These are phyloP conservation scores for Bombycilla garrulus DNA, from an alignment of 2,113 vertebrate species.

Conservation along the genomic window DNA sequence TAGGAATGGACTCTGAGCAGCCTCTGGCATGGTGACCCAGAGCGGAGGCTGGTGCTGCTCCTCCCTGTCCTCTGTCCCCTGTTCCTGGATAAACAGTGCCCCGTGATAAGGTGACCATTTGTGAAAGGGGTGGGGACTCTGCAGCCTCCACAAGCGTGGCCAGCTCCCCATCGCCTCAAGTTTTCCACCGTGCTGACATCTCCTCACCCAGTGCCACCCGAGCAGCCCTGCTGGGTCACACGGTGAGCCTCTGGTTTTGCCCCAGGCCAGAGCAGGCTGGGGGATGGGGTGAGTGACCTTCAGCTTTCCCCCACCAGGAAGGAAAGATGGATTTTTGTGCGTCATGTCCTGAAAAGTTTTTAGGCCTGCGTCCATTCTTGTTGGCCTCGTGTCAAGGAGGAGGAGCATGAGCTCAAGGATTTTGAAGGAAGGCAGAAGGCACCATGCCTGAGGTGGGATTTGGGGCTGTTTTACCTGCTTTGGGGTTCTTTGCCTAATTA, in stretches of 20 bases:
- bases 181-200: not conserved
- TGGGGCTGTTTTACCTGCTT: not conserved
- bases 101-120: slow-evolving; percentile 20
- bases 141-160: not conserved
- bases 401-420: not conserved
- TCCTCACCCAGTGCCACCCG: not conserved
- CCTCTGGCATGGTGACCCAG: not conserved
- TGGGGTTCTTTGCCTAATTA: not conserved
- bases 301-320: not conserved
- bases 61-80: slow-evolving; percentile 7
- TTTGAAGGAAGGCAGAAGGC: not conserved
- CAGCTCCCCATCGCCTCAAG: not conserved
- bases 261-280: not conserved
- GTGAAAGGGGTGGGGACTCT: slow-evolving; percentile 1
- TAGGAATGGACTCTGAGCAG: not conserved
- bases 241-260: not conserved
- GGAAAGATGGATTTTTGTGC: not conserved
- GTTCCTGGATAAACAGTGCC: not conserved
- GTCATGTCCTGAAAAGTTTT: not conserved
- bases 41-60: not conserved
- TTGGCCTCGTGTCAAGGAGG: not conserved
- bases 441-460: not conserved
- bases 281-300: not conserved
- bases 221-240: not conserved
- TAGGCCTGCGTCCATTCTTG: not conserved